These are phyloP conservation scores for Caenorhabditis sp. DNA, from an alignment of 2,888 invertebrate species.

Conservation along the genomic window DNA sequence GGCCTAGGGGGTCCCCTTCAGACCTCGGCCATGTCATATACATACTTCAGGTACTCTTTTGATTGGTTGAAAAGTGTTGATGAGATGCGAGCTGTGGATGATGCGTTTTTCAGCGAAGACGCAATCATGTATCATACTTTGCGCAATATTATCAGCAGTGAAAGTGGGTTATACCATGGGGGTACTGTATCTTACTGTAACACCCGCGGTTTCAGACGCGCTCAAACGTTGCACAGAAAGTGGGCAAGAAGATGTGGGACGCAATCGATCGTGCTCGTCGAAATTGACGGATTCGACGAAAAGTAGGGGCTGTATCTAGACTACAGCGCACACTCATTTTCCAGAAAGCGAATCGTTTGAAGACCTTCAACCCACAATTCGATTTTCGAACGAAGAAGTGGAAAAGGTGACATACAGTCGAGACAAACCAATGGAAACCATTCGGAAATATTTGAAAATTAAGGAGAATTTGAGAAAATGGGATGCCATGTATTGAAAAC, in stretches of 20 bases:
- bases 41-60: background rate
- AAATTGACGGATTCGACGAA: too few species aligned
- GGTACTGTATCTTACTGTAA: background rate
- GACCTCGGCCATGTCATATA: too few species aligned
- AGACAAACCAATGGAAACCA: background rate
- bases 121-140: background rate
- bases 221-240: background rate
- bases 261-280: too few species aligned
- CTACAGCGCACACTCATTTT: background rate
- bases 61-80: background rate
- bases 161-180: background rate
- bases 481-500: background rate
- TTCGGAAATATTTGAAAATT: background rate
- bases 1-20: too few species aligned
- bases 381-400: background rate
- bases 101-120: background rate
- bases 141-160: background rate
- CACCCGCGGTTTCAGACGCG: background rate
- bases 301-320: background rate
- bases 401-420: background rate
- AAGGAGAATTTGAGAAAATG: background rate
- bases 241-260: background rate
- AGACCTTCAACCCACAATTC: background rate
- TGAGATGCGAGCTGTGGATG: background rate
- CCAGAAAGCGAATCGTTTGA: background rate